Conservation (phyloP, 2,888 invertebrate genomes). For the Apamea anceps region DNA sequence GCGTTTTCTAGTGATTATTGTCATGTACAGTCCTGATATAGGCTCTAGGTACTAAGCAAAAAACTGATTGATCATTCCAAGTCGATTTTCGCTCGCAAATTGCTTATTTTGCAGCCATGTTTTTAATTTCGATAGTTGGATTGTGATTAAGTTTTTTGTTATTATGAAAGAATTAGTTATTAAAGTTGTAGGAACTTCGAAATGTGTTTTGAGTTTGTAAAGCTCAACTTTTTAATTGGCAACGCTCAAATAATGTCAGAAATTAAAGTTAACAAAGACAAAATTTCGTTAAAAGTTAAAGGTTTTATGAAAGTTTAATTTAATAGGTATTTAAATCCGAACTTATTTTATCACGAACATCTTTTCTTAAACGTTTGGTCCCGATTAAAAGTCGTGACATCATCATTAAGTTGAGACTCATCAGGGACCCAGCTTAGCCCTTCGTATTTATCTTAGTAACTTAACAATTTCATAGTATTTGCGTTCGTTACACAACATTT, state of each 20-base stretch:
- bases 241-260: conserved; percentile 15
- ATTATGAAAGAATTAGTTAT: conserved; percentile 28
- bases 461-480: conserved; percentile 82
- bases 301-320: conserved; percentile 14
- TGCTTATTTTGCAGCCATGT: conserved; percentile 49
- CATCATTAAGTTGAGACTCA: conserved; percentile 54
- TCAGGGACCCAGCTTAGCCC: conserved; percentile 65
- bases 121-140: conserved; percentile 50
- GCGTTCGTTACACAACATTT: conserved; percentile 78
- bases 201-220: conserved; percentile 15
- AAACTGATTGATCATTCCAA: conserved; percentile 57
- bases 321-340: conserved; percentile 4
- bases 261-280: conserved; percentile 4
- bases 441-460: conserved; percentile 79
- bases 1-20: conserved; percentile 56
- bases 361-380: conserved; percentile 31
- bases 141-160: conserved; percentile 58
- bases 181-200: conserved; percentile 28
- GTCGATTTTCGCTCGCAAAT: conserved; percentile 52
- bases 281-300: conserved; percentile 9
- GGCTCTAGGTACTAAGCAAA: conserved; percentile 24
- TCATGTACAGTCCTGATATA: conserved; percentile 38
- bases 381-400: conserved; percentile 65
- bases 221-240: conserved; percentile 47
- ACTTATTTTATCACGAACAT: conserved; percentile 16